phyloP scores from a whole-genome alignment of 2,113 vertebrate species.

The Nothocercus julius region DNA sequence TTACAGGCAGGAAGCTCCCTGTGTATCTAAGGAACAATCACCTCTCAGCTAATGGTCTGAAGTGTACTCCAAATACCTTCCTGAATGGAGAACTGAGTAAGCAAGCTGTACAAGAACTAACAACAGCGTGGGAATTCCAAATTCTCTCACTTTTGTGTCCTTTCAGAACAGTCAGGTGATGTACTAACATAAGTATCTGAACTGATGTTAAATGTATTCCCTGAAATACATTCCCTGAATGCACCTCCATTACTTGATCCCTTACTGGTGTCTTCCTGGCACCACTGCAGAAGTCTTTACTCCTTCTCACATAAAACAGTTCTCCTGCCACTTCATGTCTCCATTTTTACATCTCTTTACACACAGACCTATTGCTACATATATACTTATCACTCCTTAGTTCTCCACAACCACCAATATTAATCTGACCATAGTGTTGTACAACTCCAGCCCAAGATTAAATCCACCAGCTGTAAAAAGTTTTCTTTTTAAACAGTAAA shows the following conservation, averaged over 20 bases:
- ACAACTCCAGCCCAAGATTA: background rate
- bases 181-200: fast-evolving
- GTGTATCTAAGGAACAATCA: fast-evolving
- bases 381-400: background rate
- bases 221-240: fast-evolving
- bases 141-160: background rate
- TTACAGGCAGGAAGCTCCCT: background rate
- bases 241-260: fast-evolving
- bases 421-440: background rate
- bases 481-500: background rate
- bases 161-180: background rate
- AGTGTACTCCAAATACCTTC: background rate
- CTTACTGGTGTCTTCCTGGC: background rate
- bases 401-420: background rate
- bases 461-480: background rate
- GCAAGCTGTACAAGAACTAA: background rate
- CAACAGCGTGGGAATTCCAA: background rate
- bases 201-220: background rate
- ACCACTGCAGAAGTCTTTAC: background rate
- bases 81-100: fast-evolving
- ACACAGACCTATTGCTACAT: background rate
- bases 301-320: background rate
- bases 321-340: background rate
- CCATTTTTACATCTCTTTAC: background rate
- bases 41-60: background rate